Conservation (phyloP, 2,113 vertebrate species). For the Tetrax tetrax region DNA sequence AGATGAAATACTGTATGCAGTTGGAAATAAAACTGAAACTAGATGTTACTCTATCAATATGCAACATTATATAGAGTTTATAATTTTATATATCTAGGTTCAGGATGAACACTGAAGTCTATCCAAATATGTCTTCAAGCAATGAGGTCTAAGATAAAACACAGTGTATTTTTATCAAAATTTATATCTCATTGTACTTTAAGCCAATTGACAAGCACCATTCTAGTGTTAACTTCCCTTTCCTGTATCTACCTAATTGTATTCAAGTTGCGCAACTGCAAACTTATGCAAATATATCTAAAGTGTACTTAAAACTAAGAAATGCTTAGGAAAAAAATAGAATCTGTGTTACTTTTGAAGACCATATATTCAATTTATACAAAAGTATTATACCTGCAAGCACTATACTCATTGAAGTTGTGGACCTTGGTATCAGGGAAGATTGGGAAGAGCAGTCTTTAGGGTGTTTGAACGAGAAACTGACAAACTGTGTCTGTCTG, state of each 20-base stretch:
- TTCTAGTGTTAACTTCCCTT: not conserved
- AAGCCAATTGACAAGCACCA: not conserved
- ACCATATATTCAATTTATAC: not conserved
- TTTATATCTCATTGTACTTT: not conserved
- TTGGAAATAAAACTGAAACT: not conserved
- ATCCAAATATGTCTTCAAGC: not conserved
- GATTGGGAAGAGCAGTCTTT: not conserved
- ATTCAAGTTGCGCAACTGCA: not conserved
- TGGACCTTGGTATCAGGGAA: not conserved
- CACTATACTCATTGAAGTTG: not conserved
- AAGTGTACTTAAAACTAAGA: not conserved
- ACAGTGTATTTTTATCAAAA: not conserved
- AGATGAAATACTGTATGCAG: not conserved
- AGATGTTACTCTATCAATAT: not conserved
- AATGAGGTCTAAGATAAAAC: not conserved
- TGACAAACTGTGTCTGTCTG: not conserved
- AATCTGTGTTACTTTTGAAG: not conserved
- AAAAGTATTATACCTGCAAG: not conserved
- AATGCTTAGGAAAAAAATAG: not conserved
- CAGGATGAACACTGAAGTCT: not conserved
- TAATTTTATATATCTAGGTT: not conserved
- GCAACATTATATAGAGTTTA: not conserved
- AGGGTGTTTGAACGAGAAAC: not conserved
- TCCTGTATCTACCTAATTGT: not conserved
- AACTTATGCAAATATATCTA: not conserved